These are phyloP conservation scores for Amphipoea oculea DNA, from an alignment of 2,888 invertebrate species.

Conservation along the genomic window DNA sequence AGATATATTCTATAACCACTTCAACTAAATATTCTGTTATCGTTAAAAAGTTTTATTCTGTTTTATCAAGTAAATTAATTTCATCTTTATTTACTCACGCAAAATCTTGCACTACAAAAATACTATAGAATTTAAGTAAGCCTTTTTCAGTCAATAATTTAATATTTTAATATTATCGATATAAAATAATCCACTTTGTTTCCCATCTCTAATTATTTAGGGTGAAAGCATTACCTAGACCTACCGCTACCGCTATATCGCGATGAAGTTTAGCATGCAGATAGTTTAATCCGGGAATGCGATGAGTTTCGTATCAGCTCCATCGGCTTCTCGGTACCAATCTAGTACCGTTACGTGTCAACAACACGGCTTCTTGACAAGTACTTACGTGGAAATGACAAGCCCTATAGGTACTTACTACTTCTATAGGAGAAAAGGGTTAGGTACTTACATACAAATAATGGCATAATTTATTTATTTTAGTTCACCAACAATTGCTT, in stretches of 20 bases:
- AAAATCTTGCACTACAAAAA: background rate
- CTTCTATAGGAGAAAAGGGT: background rate
- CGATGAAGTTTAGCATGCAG: constrained; percentile 45
- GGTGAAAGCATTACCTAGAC: constrained; percentile 7
- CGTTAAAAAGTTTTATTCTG: background rate
- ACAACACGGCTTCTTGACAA: constrained; percentile 27
- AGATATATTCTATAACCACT: background rate
- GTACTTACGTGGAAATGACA: constrained; percentile 13
- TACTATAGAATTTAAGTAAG: background rate
- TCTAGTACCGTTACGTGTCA: constrained; percentile 57
- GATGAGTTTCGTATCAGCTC: constrained; percentile 41
- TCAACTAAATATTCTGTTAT: background rate
- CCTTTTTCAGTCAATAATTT: background rate
- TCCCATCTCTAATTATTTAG: constrained; percentile 13
- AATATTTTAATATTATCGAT: constrained; percentile 13
- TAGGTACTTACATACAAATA: background rate
- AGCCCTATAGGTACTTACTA: constrained; percentile 5
- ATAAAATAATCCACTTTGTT: background rate
- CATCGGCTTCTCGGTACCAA: constrained; percentile 51
- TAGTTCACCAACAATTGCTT: background rate
- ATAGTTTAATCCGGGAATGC: constrained; percentile 31
- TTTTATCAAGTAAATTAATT: background rate
- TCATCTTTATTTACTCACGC: background rate
- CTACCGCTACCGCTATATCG: background rate
- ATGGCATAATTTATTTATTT: background rate